These are phyloP conservation scores for Chymomyza amoena DNA, from an alignment of 2,888 invertebrate species.

Conservation along the genomic window DNA sequence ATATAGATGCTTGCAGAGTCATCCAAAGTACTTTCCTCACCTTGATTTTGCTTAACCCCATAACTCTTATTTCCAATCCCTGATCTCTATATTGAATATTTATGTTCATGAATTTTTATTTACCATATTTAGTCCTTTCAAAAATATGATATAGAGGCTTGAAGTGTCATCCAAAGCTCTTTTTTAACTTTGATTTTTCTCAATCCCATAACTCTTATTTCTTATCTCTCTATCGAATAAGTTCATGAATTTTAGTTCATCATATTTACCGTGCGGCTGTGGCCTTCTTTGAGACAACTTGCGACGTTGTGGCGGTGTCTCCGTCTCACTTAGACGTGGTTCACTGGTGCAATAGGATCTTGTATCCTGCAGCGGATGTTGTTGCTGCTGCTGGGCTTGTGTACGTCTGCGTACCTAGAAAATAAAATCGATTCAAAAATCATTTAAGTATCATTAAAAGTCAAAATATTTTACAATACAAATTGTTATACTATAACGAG, in stretches of 20 bases:
- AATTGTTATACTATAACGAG: neutral
- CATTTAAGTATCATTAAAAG: neutral
- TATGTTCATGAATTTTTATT: too few species aligned
- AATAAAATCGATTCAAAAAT: neutral
- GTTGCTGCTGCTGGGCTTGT: constrained; percentile 74
- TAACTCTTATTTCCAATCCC: too few species aligned
- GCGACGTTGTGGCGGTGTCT: constrained; percentile 81
- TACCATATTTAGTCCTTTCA: constrained; percentile 53
- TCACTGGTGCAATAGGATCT: constrained; percentile 83
- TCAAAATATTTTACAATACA: neutral
- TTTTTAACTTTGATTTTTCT: too few species aligned
- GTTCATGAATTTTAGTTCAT: too few species aligned
- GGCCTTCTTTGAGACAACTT: constrained; percentile 78
- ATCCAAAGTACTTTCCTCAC: too few species aligned
- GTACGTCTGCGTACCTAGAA: constrained; percentile 77
- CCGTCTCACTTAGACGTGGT: constrained; percentile 82
- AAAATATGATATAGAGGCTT: too few species aligned
- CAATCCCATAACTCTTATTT: too few species aligned
- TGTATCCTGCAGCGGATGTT: constrained; percentile 76
- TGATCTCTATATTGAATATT: too few species aligned
- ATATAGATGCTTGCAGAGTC: too few species aligned
- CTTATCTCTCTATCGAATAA: too few species aligned
- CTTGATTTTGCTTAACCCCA: too few species aligned
- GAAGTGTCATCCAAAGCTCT: too few species aligned
- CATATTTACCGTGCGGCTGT: constrained; percentile 75